These are phyloP conservation scores for Caenorhabditis drosophilae DNA, from an alignment of 2,888 invertebrate genomes.

Conservation along the genomic window DNA sequence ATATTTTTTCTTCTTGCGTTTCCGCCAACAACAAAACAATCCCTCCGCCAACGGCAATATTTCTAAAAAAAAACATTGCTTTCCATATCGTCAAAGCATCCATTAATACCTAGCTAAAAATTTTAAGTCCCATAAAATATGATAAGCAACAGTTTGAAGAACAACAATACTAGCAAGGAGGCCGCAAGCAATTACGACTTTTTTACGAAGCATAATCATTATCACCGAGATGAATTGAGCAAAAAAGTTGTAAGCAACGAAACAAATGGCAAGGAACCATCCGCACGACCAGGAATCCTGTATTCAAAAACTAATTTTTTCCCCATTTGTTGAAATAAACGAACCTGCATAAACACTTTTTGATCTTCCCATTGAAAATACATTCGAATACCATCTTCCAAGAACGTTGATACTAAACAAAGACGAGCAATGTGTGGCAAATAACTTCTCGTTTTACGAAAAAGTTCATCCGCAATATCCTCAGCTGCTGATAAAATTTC, in stretches of 20 bases:
- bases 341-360: slow-evolving; percentile 69
- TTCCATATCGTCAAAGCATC: background rate
- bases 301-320: background rate
- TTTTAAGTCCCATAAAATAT: slow-evolving; percentile 97
- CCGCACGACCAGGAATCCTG: slow-evolving; percentile 81
- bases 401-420: slow-evolving; percentile 95
- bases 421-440: slow-evolving; percentile 93
- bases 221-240: slow-evolving; percentile 95
- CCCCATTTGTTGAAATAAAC: background rate
- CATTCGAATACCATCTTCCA: slow-evolving; percentile 98
- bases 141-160: slow-evolving; percentile 78
- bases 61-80: slow-evolving; percentile 74
- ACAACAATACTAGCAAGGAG: slow-evolving; percentile 92
- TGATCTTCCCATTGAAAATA: slow-evolving; percentile 82
- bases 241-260: slow-evolving; percentile 91
- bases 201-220: slow-evolving; percentile 90
- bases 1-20: slow-evolving; percentile 70
- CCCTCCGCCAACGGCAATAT: slow-evolving; percentile 95
- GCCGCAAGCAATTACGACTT: slow-evolving; percentile 81
- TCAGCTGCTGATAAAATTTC: slow-evolving; percentile 61
- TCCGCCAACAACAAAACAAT: slow-evolving; percentile 94
- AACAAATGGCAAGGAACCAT: slow-evolving; percentile 87
- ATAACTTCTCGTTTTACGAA: slow-evolving; percentile 73
- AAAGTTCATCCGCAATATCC: slow-evolving; percentile 67
- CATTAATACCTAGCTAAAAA: slow-evolving; percentile 81